These are phyloP conservation scores for Lingula anatina DNA, from an alignment of 2,888 invertebrate species.

Conservation along the genomic window DNA sequence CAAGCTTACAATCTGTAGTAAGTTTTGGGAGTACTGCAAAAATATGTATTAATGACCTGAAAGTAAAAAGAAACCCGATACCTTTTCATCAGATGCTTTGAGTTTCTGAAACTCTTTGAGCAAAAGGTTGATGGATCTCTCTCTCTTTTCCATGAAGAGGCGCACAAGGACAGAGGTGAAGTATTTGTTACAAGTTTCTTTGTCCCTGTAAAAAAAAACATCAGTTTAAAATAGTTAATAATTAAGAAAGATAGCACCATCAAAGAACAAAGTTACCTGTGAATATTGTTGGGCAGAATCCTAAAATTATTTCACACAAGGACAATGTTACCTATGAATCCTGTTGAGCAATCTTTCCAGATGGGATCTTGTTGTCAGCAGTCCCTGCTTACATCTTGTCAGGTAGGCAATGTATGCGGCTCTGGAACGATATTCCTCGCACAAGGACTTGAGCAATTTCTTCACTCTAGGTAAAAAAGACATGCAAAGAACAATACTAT, in stretches of 20 bases:
- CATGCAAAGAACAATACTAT: no score
- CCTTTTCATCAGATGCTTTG: conserved; percentile 83
- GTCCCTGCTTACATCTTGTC: conserved; percentile 71
- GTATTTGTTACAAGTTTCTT: conserved; percentile 68
- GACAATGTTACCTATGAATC: conserved; percentile 50
- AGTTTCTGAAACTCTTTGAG: conserved; percentile 74
- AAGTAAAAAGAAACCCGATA: no score
- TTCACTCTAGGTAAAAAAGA: conserved; percentile 59
- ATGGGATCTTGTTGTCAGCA: conserved; percentile 70
- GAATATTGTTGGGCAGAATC: no score
- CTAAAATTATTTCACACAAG: no score
- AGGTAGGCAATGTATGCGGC: conserved; percentile 80
- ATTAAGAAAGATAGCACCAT: background rate
- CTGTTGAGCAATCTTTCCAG: conserved; percentile 59
- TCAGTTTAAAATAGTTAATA: background rate
- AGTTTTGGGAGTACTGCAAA: no score
- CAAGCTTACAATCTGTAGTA: no score
- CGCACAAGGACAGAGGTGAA: conserved; percentile 71
- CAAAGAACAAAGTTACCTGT: no score
- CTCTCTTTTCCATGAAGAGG: conserved; percentile 75
- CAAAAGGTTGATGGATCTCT: conserved; percentile 68
- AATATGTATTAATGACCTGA: no score
- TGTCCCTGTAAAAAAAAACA: conserved; percentile 59
- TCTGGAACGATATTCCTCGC: conserved; percentile 71
- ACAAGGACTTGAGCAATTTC: conserved; percentile 68